Conservation (phyloP, 1,140 invertebrate species). For the Drosophila jambulina region DNA sequence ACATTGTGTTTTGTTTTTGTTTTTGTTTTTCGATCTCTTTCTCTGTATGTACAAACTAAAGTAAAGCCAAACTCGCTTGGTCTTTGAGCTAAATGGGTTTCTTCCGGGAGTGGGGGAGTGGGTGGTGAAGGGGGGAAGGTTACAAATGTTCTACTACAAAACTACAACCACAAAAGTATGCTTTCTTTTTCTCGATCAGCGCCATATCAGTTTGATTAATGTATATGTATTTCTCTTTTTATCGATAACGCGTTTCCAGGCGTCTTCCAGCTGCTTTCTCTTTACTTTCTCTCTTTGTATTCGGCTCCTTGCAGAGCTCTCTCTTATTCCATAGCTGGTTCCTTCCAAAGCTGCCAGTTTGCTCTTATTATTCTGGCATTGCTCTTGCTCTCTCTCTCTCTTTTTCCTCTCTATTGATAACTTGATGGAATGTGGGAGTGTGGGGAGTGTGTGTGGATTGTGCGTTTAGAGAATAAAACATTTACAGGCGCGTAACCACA, state of each 20-base stretch:
- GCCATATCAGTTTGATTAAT: conserved; percentile 4
- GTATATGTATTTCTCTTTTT: not conserved
- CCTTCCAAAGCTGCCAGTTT: not conserved
- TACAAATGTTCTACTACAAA: conserved; percentile 40
- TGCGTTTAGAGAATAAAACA: conserved; percentile 12
- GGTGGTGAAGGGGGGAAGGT: not conserved
- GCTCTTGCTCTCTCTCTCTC: not conserved
- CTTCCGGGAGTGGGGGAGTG: not conserved
- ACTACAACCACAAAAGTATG: conserved; percentile 64
- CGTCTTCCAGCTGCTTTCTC: not conserved
- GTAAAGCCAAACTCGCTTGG: conserved; percentile 39
- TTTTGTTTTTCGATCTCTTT: conserved; percentile 32
- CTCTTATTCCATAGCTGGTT: not conserved
- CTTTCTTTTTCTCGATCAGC: conserved; percentile 5
- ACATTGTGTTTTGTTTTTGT: conserved; percentile 6
- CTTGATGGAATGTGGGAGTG: conserved; percentile 28
- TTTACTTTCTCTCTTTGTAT: not conserved
- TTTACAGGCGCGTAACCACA: conserved; percentile 92
- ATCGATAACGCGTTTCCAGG: conserved; percentile 16
- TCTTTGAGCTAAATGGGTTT: conserved; percentile 58
- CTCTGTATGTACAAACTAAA: conserved; percentile 64
- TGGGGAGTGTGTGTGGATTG: conserved; percentile 2
- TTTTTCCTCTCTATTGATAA: conserved; percentile 20
- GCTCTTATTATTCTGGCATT: not conserved
- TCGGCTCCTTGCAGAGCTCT: not conserved